Percentiles rank a stretch among this genome's conserved stretches.
Evolutionary conservation across 2,113 vertebrate species (phyloP).

Genomic region (Polypterus bichir): DNA sequence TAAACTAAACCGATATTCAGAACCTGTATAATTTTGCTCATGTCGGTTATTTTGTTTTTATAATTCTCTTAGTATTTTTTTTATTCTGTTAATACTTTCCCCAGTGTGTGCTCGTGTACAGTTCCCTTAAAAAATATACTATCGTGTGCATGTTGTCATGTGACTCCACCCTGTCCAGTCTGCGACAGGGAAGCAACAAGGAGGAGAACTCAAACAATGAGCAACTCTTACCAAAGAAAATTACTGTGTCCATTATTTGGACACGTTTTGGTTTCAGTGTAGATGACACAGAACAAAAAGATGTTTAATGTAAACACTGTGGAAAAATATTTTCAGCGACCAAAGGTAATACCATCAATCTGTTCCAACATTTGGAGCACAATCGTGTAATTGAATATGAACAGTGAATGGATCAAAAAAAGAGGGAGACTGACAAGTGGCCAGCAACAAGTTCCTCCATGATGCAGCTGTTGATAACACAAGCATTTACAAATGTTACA

Average conservation of each 20-base stretch:
- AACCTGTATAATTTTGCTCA: not conserved
- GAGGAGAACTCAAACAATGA: conserved; percentile 2
- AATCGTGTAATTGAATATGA: not conserved
- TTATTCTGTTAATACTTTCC: too few relatives aligned
- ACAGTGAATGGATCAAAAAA: conserved; percentile 1
- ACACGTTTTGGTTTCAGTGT: too few relatives aligned
- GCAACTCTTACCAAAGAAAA: conserved; percentile 7
- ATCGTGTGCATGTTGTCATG: not conserved
- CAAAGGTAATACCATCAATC: too few relatives aligned
- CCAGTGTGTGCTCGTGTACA: too few relatives aligned
- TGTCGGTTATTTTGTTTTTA: not conserved
- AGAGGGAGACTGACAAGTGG: conserved; percentile 1
- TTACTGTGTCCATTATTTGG: conserved; percentile 6
- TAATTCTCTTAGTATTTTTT: not conserved
- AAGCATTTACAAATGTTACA: conserved; percentile 7
- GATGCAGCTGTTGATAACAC: conserved; percentile 5
- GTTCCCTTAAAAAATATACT: not conserved
- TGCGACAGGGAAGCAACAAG: not conserved
- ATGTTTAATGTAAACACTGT: too few relatives aligned
- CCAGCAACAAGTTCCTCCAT: conserved; percentile 9
- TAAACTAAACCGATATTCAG: conserved; percentile 2
- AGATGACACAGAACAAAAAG: too few relatives aligned
- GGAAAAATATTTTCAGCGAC: too few relatives aligned
- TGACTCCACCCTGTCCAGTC: conserved; percentile 2
- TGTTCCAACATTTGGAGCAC: not conserved